Evolutionary conservation across 2,888 invertebrate genomes (phyloP).

Genomic region (Amblyjoppa proteus): DNA sequence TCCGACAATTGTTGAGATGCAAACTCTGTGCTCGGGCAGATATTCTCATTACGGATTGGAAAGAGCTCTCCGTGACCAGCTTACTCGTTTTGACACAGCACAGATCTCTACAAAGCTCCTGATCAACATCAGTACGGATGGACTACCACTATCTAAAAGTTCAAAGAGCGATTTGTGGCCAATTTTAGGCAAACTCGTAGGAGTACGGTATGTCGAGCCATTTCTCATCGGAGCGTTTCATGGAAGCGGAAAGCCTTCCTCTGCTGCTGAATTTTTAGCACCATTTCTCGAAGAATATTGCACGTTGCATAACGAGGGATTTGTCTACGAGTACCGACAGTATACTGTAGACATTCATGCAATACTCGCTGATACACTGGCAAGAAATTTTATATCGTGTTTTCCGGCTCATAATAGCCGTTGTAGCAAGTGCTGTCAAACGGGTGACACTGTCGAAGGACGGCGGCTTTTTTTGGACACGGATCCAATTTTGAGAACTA

Average conservation of each 20-base stretch:
- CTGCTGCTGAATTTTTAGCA: background rate
- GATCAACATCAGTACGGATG: conserved; percentile 18
- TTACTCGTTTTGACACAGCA: background rate
- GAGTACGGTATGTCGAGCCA: background rate
- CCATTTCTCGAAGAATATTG: no score
- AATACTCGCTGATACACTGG: conserved; percentile 2
- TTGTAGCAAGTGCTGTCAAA: background rate
- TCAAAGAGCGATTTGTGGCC: conserved; percentile 36
- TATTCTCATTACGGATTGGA: conserved; percentile 23
- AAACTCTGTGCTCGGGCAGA: background rate
- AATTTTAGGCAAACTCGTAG: conserved; percentile 9
- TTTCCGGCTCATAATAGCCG: conserved; percentile 18
- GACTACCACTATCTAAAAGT: conserved; percentile 22
- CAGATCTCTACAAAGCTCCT: background rate
- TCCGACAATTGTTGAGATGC: background rate
- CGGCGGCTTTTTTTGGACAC: conserved; percentile 43
- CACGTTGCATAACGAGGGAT: background rate
- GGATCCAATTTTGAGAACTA: conserved; percentile 32
- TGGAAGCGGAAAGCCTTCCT: background rate
- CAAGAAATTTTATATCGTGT: background rate
- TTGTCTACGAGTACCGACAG: background rate
- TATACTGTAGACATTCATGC: background rate
- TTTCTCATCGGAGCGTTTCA: conserved; percentile 1
- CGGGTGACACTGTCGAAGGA: background rate
- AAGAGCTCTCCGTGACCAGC: background rate